These are phyloP conservation scores for Dione vanillae DNA, from an alignment of 2,888 invertebrate species.

Conservation along the genomic window DNA sequence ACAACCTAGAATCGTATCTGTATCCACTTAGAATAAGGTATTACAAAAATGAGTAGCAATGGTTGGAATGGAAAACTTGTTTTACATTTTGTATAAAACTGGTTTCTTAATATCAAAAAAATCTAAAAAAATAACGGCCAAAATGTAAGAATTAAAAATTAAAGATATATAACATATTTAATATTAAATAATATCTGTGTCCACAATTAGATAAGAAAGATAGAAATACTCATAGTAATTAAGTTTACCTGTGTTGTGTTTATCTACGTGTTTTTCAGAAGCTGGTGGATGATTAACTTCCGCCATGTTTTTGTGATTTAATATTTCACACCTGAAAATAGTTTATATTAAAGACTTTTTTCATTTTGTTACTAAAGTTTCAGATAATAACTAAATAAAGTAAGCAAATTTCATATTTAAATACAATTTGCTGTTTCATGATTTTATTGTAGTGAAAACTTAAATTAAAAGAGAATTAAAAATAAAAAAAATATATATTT, in stretches of 20 bases:
- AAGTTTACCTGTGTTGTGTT: slow-evolving; percentile 71
- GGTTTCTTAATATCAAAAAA: background rate
- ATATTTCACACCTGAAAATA: slow-evolving; percentile 45
- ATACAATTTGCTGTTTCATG: background rate
- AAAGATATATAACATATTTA: background rate
- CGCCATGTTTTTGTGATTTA: slow-evolving; percentile 59
- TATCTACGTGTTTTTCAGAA: slow-evolving; percentile 62
- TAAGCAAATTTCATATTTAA: background rate
- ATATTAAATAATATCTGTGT: background rate
- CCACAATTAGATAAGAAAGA: background rate
- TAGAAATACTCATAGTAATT: background rate
- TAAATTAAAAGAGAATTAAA: background rate
- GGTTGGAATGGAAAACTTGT: slow-evolving; percentile 8
- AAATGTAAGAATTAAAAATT: background rate
- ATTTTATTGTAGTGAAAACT: background rate
- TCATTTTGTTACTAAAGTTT: background rate
- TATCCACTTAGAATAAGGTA: background rate
- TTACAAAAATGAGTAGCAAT: background rate
- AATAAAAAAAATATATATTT: background rate
- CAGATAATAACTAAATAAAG: background rate
- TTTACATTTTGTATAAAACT: slow-evolving; percentile 1
- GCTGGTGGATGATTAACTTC: slow-evolving; percentile 67
- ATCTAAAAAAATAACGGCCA: background rate
- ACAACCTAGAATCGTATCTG: background rate
- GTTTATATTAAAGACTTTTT: background rate